A percentile compares a stretch with the other conserved stretches of the same genome.
These are phyloP conservation scores for Ceriagrion tenellum DNA, from an alignment of 2,888 invertebrate species.

Conservation along the genomic window DNA sequence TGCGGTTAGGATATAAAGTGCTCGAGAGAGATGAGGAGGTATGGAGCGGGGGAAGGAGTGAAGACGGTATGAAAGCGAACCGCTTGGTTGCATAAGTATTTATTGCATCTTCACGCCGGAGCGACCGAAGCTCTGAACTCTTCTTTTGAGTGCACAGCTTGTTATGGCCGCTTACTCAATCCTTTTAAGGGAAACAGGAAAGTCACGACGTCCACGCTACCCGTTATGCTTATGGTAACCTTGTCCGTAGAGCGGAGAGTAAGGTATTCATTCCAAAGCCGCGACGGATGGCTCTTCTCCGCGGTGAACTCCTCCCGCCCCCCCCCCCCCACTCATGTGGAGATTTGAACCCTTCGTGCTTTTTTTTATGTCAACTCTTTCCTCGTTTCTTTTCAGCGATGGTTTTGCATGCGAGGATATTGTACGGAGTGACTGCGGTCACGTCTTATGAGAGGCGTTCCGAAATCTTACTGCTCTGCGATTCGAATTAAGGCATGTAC, in stretches of 20 bases:
- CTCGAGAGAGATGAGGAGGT: not conserved
- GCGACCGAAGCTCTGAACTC: not conserved
- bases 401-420: not conserved
- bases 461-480: no score
- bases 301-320: not conserved
- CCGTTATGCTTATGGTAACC: conserved; percentile 61
- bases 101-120: not conserved
- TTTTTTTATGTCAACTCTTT: not conserved
- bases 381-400: not conserved
- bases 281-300: conserved; percentile 19
- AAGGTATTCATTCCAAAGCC: not conserved
- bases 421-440: not conserved
- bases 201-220: conserved; percentile 36
- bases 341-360: not conserved
- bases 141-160: not conserved
- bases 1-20: not conserved
- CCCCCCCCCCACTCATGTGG: not conserved
- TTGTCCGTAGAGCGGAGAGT: conserved; percentile 14
- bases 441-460: not conserved
- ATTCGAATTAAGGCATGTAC: no score
- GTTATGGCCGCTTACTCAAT: not conserved
- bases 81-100: conserved; percentile 42
- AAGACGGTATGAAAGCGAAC: not conserved
- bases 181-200: conserved; percentile 43
- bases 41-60: not conserved